phyloP scores from a whole-genome alignment of 64 coral and sea anemone species.

The Anthopleura sola region DNA sequence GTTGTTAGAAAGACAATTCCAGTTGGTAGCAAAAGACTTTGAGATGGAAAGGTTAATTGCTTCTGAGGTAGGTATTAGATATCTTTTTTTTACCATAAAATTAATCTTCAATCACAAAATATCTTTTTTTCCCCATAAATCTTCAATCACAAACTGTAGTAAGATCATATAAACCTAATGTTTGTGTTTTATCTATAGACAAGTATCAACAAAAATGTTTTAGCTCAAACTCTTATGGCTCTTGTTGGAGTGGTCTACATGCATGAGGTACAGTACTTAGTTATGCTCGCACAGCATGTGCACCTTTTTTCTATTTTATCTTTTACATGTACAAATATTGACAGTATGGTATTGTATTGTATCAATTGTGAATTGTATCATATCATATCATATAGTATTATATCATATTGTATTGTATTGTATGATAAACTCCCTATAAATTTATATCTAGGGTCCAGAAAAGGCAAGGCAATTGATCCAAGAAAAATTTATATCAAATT shows the following conservation, averaged over 20 bases:
- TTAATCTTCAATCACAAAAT: background rate
- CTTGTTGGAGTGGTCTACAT: constrained; percentile 65
- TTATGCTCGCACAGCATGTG: too few species aligned
- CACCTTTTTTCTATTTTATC: too few species aligned
- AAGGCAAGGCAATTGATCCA: constrained; percentile 55
- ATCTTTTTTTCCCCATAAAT: too few species aligned
- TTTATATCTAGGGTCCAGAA: constrained; percentile 49
- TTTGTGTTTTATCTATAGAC: constrained; percentile 31
- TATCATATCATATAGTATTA: too few species aligned
- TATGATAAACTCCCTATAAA: background rate
- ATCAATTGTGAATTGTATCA: too few species aligned
- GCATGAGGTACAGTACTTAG: constrained; percentile 45
- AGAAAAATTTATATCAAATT: constrained; percentile 49
- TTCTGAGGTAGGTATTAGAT: background rate
- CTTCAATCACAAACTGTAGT: background rate
- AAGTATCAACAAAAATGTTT: constrained; percentile 13
- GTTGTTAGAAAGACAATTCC: constrained; percentile 58
- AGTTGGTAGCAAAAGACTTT: constrained; percentile 32
- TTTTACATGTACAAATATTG: too few species aligned
- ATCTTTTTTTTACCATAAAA: background rate
- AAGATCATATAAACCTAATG: background rate
- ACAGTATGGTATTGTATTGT: too few species aligned
- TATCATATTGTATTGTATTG: too few species aligned
- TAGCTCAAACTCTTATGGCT: constrained; percentile 66
- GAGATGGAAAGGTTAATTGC: background rate